Percentiles rank a stretch among this genome's conserved stretches.
Evolutionary conservation across 1,140 invertebrate genomes (phyloP).

Genomic region (Calliopsis andreniformis): DNA sequence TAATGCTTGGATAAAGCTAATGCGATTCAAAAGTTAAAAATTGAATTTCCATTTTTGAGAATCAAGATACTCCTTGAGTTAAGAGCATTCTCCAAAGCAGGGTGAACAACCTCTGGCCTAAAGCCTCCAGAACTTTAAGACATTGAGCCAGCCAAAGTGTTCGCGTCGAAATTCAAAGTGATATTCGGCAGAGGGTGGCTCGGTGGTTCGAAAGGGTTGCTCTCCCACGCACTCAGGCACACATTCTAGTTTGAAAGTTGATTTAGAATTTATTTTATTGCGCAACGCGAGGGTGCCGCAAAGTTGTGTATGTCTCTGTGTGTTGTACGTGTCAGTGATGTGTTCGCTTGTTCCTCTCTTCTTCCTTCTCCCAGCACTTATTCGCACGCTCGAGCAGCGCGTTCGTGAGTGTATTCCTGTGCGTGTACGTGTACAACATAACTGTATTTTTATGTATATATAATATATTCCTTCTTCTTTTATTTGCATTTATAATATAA

Average conservation of each 20-base stretch:
- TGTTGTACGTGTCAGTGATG: slow-evolving; percentile 6
- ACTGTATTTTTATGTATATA: slow-evolving; percentile 31
- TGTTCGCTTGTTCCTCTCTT: slow-evolving; percentile 17
- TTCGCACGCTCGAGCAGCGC: not conserved
- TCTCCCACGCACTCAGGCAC: slow-evolving; percentile 59
- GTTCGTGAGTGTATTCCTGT: not conserved
- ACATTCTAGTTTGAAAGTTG: slow-evolving; percentile 65
- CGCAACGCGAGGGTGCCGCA: slow-evolving; percentile 62
- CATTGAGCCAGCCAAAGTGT: no score
- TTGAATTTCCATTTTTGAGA: no score
- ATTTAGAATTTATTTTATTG: slow-evolving; percentile 77
- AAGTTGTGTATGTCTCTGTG: slow-evolving; percentile 9
- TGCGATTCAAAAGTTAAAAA: no score
- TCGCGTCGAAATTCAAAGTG: not conserved
- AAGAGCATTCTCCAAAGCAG: not conserved
- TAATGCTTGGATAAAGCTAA: no score
- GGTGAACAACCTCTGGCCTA: not conserved
- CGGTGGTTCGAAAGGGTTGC: not conserved
- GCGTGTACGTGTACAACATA: slow-evolving; percentile 32
- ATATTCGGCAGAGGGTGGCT: not conserved
- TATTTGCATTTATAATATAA: slow-evolving; percentile 51
- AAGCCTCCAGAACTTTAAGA: not conserved
- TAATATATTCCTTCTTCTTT: slow-evolving; percentile 49
- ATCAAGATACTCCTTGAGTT: no score
- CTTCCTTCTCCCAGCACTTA: no score